Evolutionary conservation across 2,888 invertebrate genomes (phyloP).

Genomic region (Trissolcus brochymenae): DNA sequence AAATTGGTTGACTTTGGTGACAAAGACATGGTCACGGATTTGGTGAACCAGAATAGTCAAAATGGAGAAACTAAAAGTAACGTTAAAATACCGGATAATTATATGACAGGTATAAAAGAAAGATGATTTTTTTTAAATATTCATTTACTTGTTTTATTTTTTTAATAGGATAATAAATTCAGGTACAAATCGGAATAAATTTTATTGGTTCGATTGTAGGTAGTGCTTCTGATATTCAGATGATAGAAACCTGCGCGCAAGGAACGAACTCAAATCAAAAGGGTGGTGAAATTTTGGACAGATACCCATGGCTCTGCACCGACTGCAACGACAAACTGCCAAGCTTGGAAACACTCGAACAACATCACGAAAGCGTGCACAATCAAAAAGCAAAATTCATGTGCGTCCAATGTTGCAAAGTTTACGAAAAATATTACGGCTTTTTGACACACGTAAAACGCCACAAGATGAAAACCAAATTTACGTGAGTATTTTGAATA

Average conservation of each 20-base stretch:
- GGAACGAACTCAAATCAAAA: constrained; percentile 61
- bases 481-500: constrained; percentile 71
- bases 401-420: constrained; percentile 83
- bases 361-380: constrained; percentile 81
- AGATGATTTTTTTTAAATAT: background rate
- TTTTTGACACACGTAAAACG: constrained; percentile 82
- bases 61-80: constrained; percentile 59
- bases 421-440: constrained; percentile 80
- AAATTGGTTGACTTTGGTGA: constrained; percentile 61
- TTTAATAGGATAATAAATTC: background rate
- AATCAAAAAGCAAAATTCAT: constrained; percentile 81
- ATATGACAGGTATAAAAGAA: constrained; percentile 69
- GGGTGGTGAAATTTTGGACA: constrained; percentile 73
- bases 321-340: constrained; percentile 77
- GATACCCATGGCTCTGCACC: constrained; percentile 78
- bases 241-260: constrained; percentile 69
- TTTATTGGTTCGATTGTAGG: constrained; percentile 60
- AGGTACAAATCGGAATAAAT: background rate
- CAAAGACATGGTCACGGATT: constrained; percentile 61
- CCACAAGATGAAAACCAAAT: constrained; percentile 81
- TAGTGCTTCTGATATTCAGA: constrained; percentile 72
- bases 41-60: constrained; percentile 62
- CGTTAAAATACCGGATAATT: constrained; percentile 72
- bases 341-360: constrained; percentile 78
- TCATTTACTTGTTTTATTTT: background rate